phyloP scores from a whole-genome alignment of 2,888 invertebrate species.

The Microdon myrmicae region DNA sequence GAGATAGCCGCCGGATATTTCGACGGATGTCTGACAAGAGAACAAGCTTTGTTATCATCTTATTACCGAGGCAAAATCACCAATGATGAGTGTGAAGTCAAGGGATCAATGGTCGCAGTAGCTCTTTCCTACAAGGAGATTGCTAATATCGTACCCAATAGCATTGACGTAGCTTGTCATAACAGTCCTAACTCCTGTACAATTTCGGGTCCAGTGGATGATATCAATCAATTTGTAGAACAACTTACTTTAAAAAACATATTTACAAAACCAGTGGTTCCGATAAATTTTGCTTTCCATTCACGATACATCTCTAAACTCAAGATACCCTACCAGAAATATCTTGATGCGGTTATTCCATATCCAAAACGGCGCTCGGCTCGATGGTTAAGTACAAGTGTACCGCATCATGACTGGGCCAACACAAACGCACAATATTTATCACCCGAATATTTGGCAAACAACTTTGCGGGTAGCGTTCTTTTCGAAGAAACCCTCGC shows the following conservation, averaged over 20 bases:
- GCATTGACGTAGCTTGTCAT: conserved; percentile 86
- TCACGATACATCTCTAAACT: conserved; percentile 79
- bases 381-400: conserved; percentile 86
- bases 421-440: conserved; percentile 70
- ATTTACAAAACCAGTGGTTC: conserved; percentile 84
- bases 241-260: conserved; percentile 75
- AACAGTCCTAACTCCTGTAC: conserved; percentile 86
- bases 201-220: conserved; percentile 83
- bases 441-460: conserved; percentile 88
- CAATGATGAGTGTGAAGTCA: conserved; percentile 75
- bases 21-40: conserved; percentile 87
- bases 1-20: conserved; percentile 95
- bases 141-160: conserved; percentile 73
- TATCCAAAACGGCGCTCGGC: conserved; percentile 74
- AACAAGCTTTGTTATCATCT: conserved; percentile 85
- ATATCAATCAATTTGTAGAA: conserved; percentile 73
- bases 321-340: conserved; percentile 74
- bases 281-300: conserved; percentile 88
- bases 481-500: conserved; percentile 72
- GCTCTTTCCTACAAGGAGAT: conserved; percentile 73
- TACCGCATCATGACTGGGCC: conserved; percentile 77
- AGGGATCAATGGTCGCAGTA: conserved; percentile 89
- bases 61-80: conserved; percentile 84
- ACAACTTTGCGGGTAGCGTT: conserved; percentile 76
- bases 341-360: conserved; percentile 73